These are phyloP conservation scores for Meda fulgida DNA, from an alignment of 2,797 vertebrate genomes.

Conservation along the genomic window DNA sequence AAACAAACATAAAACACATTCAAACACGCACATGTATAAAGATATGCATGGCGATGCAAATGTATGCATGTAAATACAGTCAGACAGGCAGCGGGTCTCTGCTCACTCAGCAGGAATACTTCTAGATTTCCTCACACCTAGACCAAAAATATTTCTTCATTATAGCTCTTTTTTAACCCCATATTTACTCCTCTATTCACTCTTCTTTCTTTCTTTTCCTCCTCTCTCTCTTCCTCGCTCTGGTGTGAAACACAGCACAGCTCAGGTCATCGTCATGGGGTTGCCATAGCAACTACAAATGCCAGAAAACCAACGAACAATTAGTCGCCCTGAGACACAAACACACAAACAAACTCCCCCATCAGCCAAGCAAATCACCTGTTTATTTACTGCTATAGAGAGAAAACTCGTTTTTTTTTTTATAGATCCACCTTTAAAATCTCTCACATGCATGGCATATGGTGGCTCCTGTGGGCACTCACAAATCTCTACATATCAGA, in stretches of 20 bases:
- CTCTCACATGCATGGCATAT: not conserved
- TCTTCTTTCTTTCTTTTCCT: not conserved
- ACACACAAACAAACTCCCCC: constrained; percentile 13
- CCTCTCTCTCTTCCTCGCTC: not conserved
- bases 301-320: constrained; percentile 53
- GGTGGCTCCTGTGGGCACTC: not conserved
- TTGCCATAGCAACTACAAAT: constrained; percentile 56
- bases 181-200: constrained; percentile 10
- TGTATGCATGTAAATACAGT: constrained; percentile 30
- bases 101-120: constrained; percentile 14
- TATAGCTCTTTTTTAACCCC: constrained; percentile 31
- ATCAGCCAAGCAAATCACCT: not conserved
- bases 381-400: constrained; percentile 23
- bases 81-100: constrained; percentile 27
- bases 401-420: constrained; percentile 23
- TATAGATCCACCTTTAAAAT: not conserved
- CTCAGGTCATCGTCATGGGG: constrained; percentile 3
- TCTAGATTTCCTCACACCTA: constrained; percentile 23
- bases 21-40: constrained; percentile 5
- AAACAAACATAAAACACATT: constrained; percentile 13
- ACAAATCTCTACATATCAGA: not conserved
- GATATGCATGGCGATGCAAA: constrained; percentile 26
- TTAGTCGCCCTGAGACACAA: constrained; percentile 8
- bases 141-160: constrained; percentile 26
- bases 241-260: constrained; percentile 46